phyloP scores from a whole-genome alignment of 2,797 vertebrate genomes.

The Botia almorhae region DNA sequence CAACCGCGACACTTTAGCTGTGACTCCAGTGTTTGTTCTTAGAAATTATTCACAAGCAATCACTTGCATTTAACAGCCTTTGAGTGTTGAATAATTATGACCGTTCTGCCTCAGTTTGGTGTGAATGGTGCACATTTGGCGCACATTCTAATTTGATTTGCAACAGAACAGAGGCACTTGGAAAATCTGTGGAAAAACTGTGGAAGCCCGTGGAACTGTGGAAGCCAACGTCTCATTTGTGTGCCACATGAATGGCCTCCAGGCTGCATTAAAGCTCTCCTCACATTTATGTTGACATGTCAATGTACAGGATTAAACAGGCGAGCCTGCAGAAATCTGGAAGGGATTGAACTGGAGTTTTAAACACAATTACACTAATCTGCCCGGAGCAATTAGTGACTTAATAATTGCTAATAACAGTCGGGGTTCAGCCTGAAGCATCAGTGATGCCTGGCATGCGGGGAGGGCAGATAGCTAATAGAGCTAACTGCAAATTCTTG shows the following conservation, averaged over 20 bases:
- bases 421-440: constrained; percentile 11
- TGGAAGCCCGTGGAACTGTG: too few relatives aligned
- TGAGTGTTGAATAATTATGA: neutral
- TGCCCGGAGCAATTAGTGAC: constrained; percentile 41
- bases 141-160: neutral
- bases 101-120: neutral
- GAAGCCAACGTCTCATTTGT: constrained; percentile 10
- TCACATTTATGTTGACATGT: constrained; percentile 44
- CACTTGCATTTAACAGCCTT: neutral
- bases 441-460: neutral
- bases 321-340: constrained; percentile 33
- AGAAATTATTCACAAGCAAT: neutral
- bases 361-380: constrained; percentile 42
- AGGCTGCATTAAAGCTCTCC: constrained; percentile 34
- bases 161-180: neutral
- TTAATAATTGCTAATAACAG: constrained; percentile 39
- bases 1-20: neutral
- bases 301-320: constrained; percentile 33
- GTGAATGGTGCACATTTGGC: neutral
- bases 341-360: constrained; percentile 51
- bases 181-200: neutral
- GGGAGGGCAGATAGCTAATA: too few relatives aligned
- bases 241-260: constrained; percentile 38
- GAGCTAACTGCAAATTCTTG: too few relatives aligned
- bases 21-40: neutral